These are phyloP conservation scores for Onychomys leucogaster DNA, from an alignment of 2,797 vertebrate species.

Conservation along the genomic window DNA sequence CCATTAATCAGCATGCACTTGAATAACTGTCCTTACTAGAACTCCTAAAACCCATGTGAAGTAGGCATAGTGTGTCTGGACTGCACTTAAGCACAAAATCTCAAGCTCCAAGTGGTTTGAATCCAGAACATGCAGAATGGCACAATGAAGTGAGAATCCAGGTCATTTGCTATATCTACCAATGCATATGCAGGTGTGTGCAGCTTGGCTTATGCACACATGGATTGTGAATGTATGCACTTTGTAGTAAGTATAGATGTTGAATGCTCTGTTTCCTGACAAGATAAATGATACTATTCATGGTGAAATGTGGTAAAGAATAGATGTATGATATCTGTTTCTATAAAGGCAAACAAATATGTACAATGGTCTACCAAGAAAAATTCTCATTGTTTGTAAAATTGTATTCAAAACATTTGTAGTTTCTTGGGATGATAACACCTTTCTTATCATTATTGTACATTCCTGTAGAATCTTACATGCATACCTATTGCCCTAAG, in stretches of 20 bases:
- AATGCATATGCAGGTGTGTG: background rate
- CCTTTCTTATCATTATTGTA: background rate
- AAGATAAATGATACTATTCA: background rate
- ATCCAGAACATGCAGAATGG: background rate
- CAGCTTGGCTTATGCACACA: background rate
- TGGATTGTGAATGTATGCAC: background rate
- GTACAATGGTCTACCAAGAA: background rate
- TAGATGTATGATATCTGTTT: background rate
- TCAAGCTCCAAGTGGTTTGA: background rate
- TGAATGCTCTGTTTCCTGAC: background rate
- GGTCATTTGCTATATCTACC: background rate
- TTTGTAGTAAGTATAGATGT: background rate
- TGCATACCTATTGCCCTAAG: background rate
- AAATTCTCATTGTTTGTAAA: constrained; percentile 3
- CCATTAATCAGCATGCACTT: background rate
- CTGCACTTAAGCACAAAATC: background rate
- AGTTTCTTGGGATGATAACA: background rate
- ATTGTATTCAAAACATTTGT: background rate
- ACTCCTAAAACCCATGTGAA: background rate
- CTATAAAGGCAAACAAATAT: constrained; percentile 14
- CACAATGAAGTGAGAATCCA: background rate
- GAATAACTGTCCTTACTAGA: background rate
- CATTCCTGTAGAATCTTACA: background rate
- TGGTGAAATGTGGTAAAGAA: background rate
- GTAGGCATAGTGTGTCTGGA: background rate